These are phyloP conservation scores for Rhyacichthys aspro DNA, from an alignment of 2,797 vertebrate genomes.

Conservation along the genomic window DNA sequence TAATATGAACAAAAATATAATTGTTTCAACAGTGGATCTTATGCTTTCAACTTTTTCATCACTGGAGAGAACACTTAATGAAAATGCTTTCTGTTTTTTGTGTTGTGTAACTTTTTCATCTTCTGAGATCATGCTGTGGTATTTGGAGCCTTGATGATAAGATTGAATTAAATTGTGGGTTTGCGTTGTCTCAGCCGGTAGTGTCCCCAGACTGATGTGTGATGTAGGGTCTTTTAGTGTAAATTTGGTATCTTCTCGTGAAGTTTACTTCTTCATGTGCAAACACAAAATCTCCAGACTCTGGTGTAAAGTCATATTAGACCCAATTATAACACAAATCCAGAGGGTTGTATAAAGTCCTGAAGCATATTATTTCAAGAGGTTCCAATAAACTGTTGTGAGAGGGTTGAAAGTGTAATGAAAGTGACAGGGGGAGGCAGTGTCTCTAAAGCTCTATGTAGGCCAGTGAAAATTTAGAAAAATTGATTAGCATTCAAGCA, in stretches of 20 bases:
- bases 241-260: too few species aligned
- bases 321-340: conserved; percentile 1
- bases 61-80: conserved; percentile 8
- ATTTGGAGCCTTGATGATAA: too few species aligned
- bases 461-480: conserved; percentile 68
- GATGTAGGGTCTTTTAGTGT: too few species aligned
- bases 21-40: neutral
- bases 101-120: neutral
- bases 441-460: conserved; percentile 59
- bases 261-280: too few species aligned
- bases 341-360: conserved; percentile 1
- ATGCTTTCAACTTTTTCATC: conserved; percentile 6
- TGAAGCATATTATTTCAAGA: conserved; percentile 11
- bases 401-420: conserved; percentile 6
- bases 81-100: neutral
- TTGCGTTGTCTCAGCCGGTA: conserved; percentile 5
- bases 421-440: conserved; percentile 36
- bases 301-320: conserved; percentile 5
- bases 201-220: too few species aligned
- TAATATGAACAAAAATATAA: neutral
- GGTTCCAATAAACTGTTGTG: conserved; percentile 13
- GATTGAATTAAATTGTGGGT: conserved; percentile 6
- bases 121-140: conserved; percentile 6
- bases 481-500: conserved; percentile 80
- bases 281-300: neutral